Evolutionary conservation across 2,888 invertebrate genomes (phyloP).

Genomic region (Spilosoma lubricipeda): DNA sequence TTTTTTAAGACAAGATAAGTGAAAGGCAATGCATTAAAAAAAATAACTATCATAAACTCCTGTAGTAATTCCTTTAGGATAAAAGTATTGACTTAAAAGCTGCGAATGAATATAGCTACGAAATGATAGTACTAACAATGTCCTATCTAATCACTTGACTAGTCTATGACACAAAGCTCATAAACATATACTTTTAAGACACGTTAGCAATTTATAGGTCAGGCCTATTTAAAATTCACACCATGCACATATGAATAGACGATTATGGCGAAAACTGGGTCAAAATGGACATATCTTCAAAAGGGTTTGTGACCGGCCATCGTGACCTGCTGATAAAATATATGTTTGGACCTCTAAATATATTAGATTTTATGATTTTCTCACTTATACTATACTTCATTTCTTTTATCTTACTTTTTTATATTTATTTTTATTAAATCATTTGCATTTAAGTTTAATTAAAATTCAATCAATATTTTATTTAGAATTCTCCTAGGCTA

Average conservation of each 20-base stretch:
- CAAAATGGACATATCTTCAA: conserved; percentile 59
- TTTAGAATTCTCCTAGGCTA: background rate
- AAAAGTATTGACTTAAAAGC: too few relatives aligned
- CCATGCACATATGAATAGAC: conserved; percentile 68
- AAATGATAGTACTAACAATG: background rate
- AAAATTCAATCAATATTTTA: background rate
- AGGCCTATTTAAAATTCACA: conserved; percentile 66
- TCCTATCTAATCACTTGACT: conserved; percentile 12
- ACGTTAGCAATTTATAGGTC: conserved; percentile 53
- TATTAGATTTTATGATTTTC: conserved; percentile 10
- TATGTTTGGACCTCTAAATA: conserved; percentile 17
- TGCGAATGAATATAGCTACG: background rate
- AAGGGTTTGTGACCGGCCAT: conserved; percentile 38
- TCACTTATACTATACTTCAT: background rate
- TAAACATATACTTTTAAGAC: conserved; percentile 39
- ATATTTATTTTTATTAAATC: too few relatives aligned
- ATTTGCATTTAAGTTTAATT: background rate
- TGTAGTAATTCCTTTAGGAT: too few relatives aligned
- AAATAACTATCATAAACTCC: too few relatives aligned
- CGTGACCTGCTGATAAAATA: conserved; percentile 23
- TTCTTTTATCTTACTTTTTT: too few relatives aligned
- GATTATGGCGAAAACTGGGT: conserved; percentile 69
- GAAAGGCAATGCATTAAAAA: too few relatives aligned
- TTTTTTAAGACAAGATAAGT: too few relatives aligned
- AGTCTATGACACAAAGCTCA: conserved; percentile 27